Evolutionary conservation across 2,888 invertebrate species (phyloP), one percentile per base, ranked within the genome.

Genomic region (Gari tellinella): DNA sequence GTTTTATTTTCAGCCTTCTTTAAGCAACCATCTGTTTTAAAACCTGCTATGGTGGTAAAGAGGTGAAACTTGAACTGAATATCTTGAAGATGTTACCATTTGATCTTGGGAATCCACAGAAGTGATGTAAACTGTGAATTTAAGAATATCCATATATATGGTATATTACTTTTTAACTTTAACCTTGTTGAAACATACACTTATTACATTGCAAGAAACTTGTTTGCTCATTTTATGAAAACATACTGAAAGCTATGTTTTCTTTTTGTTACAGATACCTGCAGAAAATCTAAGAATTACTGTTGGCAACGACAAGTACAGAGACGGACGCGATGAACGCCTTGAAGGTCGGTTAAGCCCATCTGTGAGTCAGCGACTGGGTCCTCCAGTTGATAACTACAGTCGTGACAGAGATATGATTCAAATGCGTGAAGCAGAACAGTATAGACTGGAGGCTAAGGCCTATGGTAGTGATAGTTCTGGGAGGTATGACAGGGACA

Each of bases 281-380:
- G 68, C 65, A 26, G 86, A 85, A 64, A 80, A 84, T 5, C 56
- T 86, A 51, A 66, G 84, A 14, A 84, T 85, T 12, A 85, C 86
- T 10, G 85, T 86, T 26, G 86, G 83, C 17, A 86, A 84, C 77
- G 85, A 85, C 38, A 74, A 81, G 53, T 86, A 55, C 45, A 68
- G 74, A 52, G 81, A 81, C 26, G 61, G 25, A 65, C 46, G 37
- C 58, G 66, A 19, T 38, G 55, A 14, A 17, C 43, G 19, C 15
- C n/a, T 17, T 19, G 43, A 43, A 5, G 43, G 43, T 14, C 31
- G 31, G 10, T 10, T 31, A 10, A 52, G 52, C 25, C 63, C 63
- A 14, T 48, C 64, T 19, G 65, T 75, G 10, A 64, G 63, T 37
- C 65, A 66, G 19, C 65, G 82, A 51, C 67, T 73, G 21, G 83